phyloP scores from a whole-genome alignment of 2,797 vertebrate genomes.

The Phrynocephalus guinanensis region DNA sequence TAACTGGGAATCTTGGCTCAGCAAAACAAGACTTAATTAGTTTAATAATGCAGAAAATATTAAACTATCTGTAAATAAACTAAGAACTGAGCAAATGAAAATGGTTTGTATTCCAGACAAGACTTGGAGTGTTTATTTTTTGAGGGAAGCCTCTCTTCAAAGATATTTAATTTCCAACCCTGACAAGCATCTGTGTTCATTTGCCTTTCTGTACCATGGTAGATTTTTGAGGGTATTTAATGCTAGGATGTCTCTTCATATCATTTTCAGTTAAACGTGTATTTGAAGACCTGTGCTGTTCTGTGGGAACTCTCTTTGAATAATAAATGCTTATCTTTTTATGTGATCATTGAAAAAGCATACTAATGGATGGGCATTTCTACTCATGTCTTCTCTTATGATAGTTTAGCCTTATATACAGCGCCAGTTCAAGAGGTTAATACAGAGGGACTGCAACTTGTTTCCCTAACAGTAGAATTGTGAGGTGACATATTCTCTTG shows the following conservation, averaged over 20 bases:
- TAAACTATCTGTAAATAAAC: slow-evolving; percentile 38
- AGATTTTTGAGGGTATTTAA: slow-evolving; percentile 20
- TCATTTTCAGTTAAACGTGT: slow-evolving; percentile 39
- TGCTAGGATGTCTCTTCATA: neutral
- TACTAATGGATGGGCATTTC: slow-evolving; percentile 59
- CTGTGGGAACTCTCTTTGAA: slow-evolving; percentile 52
- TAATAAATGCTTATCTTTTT: slow-evolving; percentile 51
- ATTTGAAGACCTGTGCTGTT: slow-evolving; percentile 56
- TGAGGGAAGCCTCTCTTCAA: slow-evolving; percentile 45
- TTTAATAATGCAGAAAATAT: slow-evolving; percentile 28
- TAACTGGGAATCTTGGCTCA: neutral
- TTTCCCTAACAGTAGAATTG: neutral
- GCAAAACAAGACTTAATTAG: slow-evolving; percentile 23
- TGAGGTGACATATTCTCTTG: neutral
- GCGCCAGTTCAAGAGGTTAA: neutral
- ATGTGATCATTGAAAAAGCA: slow-evolving; percentile 48
- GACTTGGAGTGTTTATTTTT: neutral
- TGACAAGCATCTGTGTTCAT: slow-evolving; percentile 34
- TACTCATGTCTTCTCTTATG: slow-evolving; percentile 32
- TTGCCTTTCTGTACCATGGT: neutral
- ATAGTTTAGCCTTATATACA: neutral
- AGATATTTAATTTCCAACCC: slow-evolving; percentile 34
- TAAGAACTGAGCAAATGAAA: slow-evolving; percentile 37
- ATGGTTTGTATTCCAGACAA: neutral
- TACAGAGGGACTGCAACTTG: neutral